Evolutionary conservation across 2,888 invertebrate species (phyloP).

Genomic region (Chymomyza caudatula): DNA sequence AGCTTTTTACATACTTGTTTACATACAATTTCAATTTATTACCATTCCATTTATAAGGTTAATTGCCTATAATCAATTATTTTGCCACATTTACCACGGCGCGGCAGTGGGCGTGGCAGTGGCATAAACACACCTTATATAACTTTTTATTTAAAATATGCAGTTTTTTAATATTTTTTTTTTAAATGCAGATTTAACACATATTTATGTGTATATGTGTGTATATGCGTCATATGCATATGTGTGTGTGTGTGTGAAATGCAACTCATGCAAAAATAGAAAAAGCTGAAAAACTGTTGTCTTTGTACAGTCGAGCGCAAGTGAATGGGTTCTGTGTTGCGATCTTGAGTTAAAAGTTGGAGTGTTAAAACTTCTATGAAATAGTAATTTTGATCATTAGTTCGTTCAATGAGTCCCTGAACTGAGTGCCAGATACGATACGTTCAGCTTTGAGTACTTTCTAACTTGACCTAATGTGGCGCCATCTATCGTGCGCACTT

Average conservation of each 20-base stretch:
- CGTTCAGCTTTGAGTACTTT: no score
- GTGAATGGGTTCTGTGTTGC: not conserved
- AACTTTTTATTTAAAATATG: not conserved
- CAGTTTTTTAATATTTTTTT: not conserved
- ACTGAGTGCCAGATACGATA: no score
- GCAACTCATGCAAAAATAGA: not conserved
- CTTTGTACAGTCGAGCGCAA: not conserved
- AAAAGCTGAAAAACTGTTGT: not conserved
- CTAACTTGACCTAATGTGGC: no score
- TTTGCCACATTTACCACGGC: constrained; percentile 66
- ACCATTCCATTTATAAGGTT: constrained; percentile 47
- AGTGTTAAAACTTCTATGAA: no score
- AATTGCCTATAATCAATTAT: constrained; percentile 70
- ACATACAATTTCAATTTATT: constrained; percentile 37
- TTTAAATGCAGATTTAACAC: not conserved
- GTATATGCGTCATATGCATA: not conserved
- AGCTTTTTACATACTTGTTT: not conserved
- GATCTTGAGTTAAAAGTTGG: no score
- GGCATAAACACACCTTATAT: constrained; percentile 1
- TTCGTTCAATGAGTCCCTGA: no score
- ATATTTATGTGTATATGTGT: not conserved
- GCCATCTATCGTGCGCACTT: no score
- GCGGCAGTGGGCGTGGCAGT: constrained; percentile 22
- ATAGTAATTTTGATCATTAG: no score
- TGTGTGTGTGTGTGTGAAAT: not conserved